Percentiles rank a stretch among this genome's conserved stretches.
Conservation (phyloP, 2,888 invertebrate species). For the Argynnis bischoffii region DNA sequence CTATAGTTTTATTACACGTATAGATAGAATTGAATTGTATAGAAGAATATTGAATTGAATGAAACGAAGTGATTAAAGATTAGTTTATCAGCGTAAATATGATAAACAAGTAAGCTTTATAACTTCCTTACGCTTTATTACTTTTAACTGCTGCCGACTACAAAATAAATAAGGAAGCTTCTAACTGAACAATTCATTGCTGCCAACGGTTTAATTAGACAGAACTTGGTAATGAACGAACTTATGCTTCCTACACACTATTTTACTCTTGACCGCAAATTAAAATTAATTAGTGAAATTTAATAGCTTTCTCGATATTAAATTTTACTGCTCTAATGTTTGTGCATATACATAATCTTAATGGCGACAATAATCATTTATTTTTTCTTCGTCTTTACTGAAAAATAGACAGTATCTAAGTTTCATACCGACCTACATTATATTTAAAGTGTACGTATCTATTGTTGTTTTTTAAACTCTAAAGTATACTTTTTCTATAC, state of each 20-base stretch:
- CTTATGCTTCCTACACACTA: slow-evolving; percentile 40
- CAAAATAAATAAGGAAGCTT: slow-evolving; percentile 64
- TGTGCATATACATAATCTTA: too few species aligned
- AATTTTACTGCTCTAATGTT: slow-evolving; percentile 13
- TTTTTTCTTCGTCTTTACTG: too few species aligned
- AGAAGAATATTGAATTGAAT: background rate
- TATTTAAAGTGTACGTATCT: too few species aligned
- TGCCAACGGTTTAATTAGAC: slow-evolving; percentile 63
- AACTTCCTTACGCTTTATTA: slow-evolving; percentile 48
- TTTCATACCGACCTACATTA: too few species aligned
- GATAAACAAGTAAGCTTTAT: slow-evolving; percentile 45
- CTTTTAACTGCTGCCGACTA: slow-evolving; percentile 43
- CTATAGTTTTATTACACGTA: too few species aligned
- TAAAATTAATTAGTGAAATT: slow-evolving; percentile 39
- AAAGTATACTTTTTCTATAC: background rate
- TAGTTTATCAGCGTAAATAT: slow-evolving; percentile 30
- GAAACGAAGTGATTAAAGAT: background rate
- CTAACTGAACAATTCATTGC: slow-evolving; percentile 59
- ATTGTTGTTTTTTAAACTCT: slow-evolving; percentile 3
- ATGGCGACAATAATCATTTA: too few species aligned
- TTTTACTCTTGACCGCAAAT: slow-evolving; percentile 50
- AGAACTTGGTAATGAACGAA: slow-evolving; percentile 51
- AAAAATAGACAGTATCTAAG: too few species aligned
- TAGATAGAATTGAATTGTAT: too few species aligned
- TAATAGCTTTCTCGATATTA: slow-evolving; percentile 23